Conservation (phyloP, 1,140 invertebrate species). For the Musca domestica region DNA sequence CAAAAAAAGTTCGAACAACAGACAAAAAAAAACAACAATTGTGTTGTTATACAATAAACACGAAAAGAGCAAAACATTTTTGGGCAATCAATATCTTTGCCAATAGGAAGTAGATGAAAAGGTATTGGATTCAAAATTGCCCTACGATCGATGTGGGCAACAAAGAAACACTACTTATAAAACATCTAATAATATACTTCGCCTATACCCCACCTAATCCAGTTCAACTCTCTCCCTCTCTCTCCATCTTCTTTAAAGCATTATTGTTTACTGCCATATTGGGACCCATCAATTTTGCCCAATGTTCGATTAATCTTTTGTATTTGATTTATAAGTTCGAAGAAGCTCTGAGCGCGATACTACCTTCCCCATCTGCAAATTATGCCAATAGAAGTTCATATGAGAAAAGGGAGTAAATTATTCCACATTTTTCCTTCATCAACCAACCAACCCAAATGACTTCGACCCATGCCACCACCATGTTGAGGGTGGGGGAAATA, state of each 20-base stretch:
- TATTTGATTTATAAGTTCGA: conserved; percentile 33
- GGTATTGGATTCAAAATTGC: no score
- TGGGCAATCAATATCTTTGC: neutral
- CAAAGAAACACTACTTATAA: neutral
- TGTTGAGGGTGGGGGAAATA: no score
- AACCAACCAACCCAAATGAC: no score
- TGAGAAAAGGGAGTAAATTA: neutral
- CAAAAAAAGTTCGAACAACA: no score
- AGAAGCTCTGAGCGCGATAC: neutral
- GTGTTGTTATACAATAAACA: neutral
- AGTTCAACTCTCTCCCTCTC: neutral
- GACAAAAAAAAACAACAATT: neutral
- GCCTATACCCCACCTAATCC: neutral
- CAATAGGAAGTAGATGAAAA: no score
- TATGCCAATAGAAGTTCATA: neutral
- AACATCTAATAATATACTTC: neutral
- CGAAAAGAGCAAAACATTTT: neutral
- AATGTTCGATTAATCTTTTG: conserved; percentile 53
- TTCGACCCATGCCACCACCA: no score
- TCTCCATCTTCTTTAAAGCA: no score
- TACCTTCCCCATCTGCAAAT: neutral
- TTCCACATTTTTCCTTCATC: no score
- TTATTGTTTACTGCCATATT: conserved; percentile 38
- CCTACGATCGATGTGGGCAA: no score
- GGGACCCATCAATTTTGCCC: conserved; percentile 46